Percentiles rank a stretch among this genome's conserved stretches.
These are phyloP conservation scores for Sphaerophoria taeniata DNA, from an alignment of 2,888 invertebrate genomes.

Conservation along the genomic window DNA sequence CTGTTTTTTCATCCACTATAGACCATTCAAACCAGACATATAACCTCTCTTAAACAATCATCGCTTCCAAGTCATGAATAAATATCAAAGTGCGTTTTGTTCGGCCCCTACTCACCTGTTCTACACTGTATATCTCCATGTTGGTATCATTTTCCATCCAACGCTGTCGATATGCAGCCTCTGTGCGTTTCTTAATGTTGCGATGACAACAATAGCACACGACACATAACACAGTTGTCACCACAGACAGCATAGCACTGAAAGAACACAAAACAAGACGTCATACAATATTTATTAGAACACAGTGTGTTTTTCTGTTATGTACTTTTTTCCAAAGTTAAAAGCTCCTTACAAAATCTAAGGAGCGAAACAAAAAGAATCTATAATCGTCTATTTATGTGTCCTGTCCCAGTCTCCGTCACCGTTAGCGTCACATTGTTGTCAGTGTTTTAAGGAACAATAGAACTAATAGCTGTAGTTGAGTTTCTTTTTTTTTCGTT, in stretches of 20 bases:
- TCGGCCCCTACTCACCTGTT: conserved; percentile 79
- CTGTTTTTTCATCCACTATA: too few relatives aligned
- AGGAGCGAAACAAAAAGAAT: conserved; percentile 42
- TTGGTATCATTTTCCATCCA: conserved; percentile 82
- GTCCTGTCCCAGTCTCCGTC: not conserved
- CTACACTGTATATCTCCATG: conserved; percentile 83
- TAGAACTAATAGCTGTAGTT: conserved; percentile 47
- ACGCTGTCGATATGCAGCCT: conserved; percentile 82
- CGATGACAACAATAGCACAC: conserved; percentile 89
- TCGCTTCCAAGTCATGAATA: conserved; percentile 17
- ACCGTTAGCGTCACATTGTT: conserved; percentile 14
- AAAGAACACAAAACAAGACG: conserved; percentile 78
- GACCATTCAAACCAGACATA: too few relatives aligned
- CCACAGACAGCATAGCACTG: conserved; percentile 91
- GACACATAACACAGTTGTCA: conserved; percentile 89
- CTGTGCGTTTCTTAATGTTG: conserved; percentile 82
- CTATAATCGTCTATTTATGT: conserved; percentile 43
- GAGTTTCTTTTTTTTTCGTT: conserved; percentile 7
- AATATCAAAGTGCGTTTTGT: not conserved
- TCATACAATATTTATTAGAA: conserved; percentile 57
- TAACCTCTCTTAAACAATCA: not conserved
- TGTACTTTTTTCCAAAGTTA: not conserved
- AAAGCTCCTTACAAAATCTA: conserved; percentile 36
- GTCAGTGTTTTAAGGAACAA: conserved; percentile 45
- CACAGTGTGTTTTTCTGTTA: conserved; percentile 10